Base-by-base conservation (phyloP, 2,113 vertebrate species). In the Acrocephalus arundinaceus region DNA sequence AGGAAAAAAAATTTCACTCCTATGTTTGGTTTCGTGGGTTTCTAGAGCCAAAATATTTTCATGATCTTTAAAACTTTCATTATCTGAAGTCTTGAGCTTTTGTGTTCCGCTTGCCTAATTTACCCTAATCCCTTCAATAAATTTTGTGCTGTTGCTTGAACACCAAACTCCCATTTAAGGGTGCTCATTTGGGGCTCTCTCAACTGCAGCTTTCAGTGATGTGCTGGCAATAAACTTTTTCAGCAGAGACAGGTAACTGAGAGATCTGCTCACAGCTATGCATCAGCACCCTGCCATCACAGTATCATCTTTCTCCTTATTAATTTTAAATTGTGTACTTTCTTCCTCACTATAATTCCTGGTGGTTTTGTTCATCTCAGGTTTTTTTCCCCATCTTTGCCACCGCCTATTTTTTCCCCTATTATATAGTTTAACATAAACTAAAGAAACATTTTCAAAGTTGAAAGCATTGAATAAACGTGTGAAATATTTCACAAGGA, bases 331-430 rank as follows among this genome's bases (percentile, higher is more conserved):
- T 17, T 0, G 2, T 65, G 9, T 46, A 3, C 35, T 75, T 75
- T 65, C 15, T 61, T 92, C 24, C 21, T 68, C 7, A 27, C 10
- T 67, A 13, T 45, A 62, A 62, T 57, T 58, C 10, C n/a, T 74
- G 18, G 3, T 7, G 18, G 52, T 73, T 85, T 82, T 55, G 8
- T 66, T 58, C 17, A 10, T 61, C 39, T 85, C 24, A 45, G 10
- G 16, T 19, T 33, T 72, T 75, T 86, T 63, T 8, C 5, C 8
- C 16, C 7, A 19, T 66, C 18, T 85, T 81, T 11, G 4, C 5
- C 4, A n/a, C 1, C 1, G 8, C 3, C 3, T 8, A 15, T 24
- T 41, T 74, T 35, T 37, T 41, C 7, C 9, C 10, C 19, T 49
- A 20, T n/a, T 35, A 7, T 15, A 19, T 28, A 39, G 14, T 19